Percentiles rank a stretch among this genome's conserved stretches.
These are phyloP conservation scores for Agriopis marginaria DNA, from an alignment of 2,888 invertebrate species.

Conservation along the genomic window DNA sequence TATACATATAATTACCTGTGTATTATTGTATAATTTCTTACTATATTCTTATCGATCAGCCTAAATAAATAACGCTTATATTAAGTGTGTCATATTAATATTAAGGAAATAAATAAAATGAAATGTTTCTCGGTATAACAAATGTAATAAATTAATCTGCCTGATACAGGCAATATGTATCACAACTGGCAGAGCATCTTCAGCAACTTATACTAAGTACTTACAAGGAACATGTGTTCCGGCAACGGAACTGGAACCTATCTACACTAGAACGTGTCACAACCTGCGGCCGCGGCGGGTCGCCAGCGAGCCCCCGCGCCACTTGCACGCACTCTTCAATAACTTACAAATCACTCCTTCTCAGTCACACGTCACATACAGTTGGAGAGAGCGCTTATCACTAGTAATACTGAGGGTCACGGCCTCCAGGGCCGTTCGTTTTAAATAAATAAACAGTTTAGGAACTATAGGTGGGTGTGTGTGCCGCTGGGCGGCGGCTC, in stretches of 20 bases:
- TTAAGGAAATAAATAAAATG: slow-evolving; percentile 8
- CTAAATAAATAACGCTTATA: background rate
- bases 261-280: slow-evolving; percentile 34
- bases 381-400: slow-evolving; percentile 3
- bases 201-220: slow-evolving; percentile 5
- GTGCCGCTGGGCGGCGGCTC: slow-evolving; percentile 14
- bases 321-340: slow-evolving; percentile 29
- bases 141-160: slow-evolving; percentile 34
- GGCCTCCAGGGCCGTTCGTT: slow-evolving; percentile 21
- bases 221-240: slow-evolving; percentile 37
- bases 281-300: background rate
- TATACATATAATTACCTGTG: too few species aligned
- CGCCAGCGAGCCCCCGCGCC: slow-evolving; percentile 34
- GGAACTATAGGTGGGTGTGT: slow-evolving; percentile 39
- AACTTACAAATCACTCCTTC: slow-evolving; percentile 23
- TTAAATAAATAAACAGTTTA: slow-evolving; percentile 22
- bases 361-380: background rate
- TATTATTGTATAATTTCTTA: background rate
- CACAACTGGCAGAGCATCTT: slow-evolving; percentile 24
- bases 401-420: slow-evolving; percentile 28
- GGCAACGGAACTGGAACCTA: slow-evolving; percentile 6
- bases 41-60: background rate
- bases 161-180: slow-evolving; percentile 43
- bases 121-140: slow-evolving; percentile 28
- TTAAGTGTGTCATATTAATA: background rate